Conservation (phyloP, 2,113 vertebrate species). For the Coptodon bakossiorum region DNA sequence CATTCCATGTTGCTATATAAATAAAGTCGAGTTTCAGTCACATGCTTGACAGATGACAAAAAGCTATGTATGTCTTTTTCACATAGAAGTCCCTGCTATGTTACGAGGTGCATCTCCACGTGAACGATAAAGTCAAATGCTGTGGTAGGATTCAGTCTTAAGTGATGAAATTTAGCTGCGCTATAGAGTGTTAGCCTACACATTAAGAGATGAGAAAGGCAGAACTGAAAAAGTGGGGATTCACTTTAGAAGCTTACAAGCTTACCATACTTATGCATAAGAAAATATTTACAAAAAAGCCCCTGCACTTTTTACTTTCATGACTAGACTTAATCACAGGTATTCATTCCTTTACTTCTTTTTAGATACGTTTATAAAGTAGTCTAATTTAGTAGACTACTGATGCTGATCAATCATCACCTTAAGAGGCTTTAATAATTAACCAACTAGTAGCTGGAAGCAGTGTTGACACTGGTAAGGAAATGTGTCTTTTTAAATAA, state of each 20-base stretch:
- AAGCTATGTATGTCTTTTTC: background rate
- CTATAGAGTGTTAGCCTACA: conserved; percentile 2
- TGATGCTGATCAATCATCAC: background rate
- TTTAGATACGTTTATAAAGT: background rate
- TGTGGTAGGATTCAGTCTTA: background rate
- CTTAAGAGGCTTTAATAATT: background rate
- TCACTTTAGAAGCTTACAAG: background rate
- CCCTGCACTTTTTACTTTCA: background rate
- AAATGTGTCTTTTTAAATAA: conserved; percentile 18
- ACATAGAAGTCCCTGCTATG: background rate
- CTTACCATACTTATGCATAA: background rate
- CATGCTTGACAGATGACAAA: background rate
- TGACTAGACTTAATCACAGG: background rate
- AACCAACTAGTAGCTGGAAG: background rate
- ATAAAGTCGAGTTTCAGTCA: background rate
- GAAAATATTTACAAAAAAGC: background rate
- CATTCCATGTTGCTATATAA: background rate
- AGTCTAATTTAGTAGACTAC: background rate
- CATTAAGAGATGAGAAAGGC: background rate
- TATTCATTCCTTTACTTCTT: background rate
- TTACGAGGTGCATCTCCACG: background rate
- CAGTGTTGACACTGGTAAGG: background rate
- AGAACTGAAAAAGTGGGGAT: background rate
- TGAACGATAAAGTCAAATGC: background rate
- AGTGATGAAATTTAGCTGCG: background rate